These are phyloP conservation scores for Brachirus orientalis DNA, from an alignment of 2,113 vertebrate genomes.

Conservation along the genomic window DNA sequence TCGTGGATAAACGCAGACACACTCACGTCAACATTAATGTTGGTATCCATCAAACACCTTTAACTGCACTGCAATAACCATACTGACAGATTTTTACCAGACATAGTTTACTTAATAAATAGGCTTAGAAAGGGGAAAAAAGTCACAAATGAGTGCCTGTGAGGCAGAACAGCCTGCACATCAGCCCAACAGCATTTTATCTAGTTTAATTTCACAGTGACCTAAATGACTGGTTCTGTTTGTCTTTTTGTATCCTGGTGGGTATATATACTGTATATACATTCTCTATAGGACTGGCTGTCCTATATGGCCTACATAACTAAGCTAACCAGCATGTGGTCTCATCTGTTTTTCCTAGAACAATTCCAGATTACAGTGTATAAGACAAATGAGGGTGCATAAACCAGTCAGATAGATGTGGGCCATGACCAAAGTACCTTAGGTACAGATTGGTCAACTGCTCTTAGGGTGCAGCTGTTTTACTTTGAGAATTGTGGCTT, in stretches of 20 bases:
- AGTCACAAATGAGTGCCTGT: too few species aligned
- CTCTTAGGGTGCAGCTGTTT: constrained; percentile 13
- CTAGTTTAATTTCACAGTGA: constrained; percentile 27
- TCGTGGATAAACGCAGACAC: constrained; percentile 6
- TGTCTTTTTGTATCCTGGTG: constrained; percentile 20
- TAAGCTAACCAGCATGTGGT: constrained; percentile 11
- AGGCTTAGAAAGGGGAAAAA: neutral
- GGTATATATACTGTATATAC: too few species aligned
- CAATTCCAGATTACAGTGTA: constrained; percentile 13
- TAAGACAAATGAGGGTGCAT: neutral
- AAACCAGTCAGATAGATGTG: neutral
- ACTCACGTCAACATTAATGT: constrained; percentile 14
- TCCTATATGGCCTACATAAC: constrained; percentile 50
- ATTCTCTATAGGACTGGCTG: too few species aligned
- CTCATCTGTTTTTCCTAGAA: constrained; percentile 10
- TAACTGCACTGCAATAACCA: constrained; percentile 32
- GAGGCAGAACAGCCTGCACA: too few species aligned
- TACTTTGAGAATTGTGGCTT: constrained; percentile 1
- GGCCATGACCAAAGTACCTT: too few species aligned
- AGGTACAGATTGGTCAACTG: too few species aligned
- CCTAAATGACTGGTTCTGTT: constrained; percentile 1
- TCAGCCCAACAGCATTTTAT: constrained; percentile 26
- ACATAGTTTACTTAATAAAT: constrained; percentile 46
- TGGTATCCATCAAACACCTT: constrained; percentile 12
- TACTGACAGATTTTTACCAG: too few species aligned